These are phyloP conservation scores for Aplochiton taeniatus DNA, from an alignment of 2,797 vertebrate genomes.

Conservation along the genomic window DNA sequence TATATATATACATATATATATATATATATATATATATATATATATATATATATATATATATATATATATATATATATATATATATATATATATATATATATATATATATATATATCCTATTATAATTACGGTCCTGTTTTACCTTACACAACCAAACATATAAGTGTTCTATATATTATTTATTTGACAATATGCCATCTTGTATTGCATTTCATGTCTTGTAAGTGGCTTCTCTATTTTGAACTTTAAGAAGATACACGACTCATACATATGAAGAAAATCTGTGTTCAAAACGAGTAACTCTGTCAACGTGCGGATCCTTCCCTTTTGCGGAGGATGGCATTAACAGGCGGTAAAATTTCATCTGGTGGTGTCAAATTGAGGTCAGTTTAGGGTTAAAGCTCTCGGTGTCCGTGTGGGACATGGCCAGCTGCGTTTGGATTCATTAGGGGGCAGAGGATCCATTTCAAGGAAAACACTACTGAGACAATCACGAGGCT, in stretches of 20 bases:
- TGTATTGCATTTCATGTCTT: slow-evolving; percentile 35
- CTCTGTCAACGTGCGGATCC: slow-evolving; percentile 72
- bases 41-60: too few species aligned
- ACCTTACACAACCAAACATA: slow-evolving; percentile 42
- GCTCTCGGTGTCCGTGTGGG: slow-evolving; percentile 95
- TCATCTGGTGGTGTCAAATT: slow-evolving; percentile 97
- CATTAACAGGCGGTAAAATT: slow-evolving; percentile 96
- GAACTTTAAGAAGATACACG: slow-evolving; percentile 35
- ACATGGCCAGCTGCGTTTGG: slow-evolving; percentile 97
- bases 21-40: too few species aligned
- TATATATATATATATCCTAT: too few species aligned
- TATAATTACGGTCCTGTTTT: too few species aligned
- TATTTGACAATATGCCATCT: slow-evolving; percentile 31
- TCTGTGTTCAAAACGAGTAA: slow-evolving; percentile 71
- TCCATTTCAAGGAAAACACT: slow-evolving; percentile 97
- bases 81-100: too few species aligned
- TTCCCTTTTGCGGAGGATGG: slow-evolving; percentile 83
- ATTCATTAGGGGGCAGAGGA: slow-evolving; percentile 91
- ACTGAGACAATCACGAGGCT: slow-evolving; percentile 88
- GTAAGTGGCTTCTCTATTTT: slow-evolving; percentile 26
- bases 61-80: too few species aligned
- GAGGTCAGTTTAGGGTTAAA: slow-evolving; percentile 99
- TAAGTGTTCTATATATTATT: slow-evolving; percentile 29
- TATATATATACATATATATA: too few species aligned
- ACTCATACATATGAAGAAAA: slow-evolving; percentile 60